Base-by-base conservation (phyloP, 2,113 vertebrate species). In the Polyodon spathula region DNA sequence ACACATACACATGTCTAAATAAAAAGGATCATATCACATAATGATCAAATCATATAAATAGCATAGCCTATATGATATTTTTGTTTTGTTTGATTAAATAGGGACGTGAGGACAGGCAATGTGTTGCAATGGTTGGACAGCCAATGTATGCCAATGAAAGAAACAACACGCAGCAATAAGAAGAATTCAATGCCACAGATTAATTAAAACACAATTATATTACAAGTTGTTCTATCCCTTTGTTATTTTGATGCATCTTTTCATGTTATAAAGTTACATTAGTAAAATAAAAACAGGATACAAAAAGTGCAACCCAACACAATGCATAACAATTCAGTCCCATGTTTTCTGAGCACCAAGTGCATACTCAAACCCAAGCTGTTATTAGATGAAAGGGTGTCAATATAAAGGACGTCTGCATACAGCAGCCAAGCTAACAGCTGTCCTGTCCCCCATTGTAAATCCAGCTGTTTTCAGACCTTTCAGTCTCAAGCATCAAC, bases 401-500 rank as follows among this genome's bases (percentile, higher is more conserved):
- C 17, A 54, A 54, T 6, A 55, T 55, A 27, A 27, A 27, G 27
- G 3, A 27, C 53, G 1, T 55, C 43, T 6, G 4, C 14, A n/a
- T 10, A 46, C 44, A 46, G 44, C 8, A 46, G 27, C 27, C 8
- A 10, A 2, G 27, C 27, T 27, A 27, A 27, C 51, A 53, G 51
- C 51, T 53, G 51, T 16, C 50, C 50, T 52, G 50, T 17, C 51
- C 14, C 51, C 51, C 16, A 54, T 12, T 10, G 37, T 38, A 55
- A 55, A 55, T 55, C 53, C 53, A 55, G 53, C 53, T 55, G 53
- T 55, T 55, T 55, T 27, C 17, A 55, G 53, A 17, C 37, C 53
- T 55, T 27, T 27, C 27, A 27, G 27, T 27, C 16, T 55, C 53
- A 55, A 37, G 44, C 14, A 8, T 4, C 4, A 46, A 46, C 44